These are phyloP conservation scores for Hyposmocoma kahamanoa DNA, from an alignment of 1,140 invertebrate species.

Conservation along the genomic window DNA sequence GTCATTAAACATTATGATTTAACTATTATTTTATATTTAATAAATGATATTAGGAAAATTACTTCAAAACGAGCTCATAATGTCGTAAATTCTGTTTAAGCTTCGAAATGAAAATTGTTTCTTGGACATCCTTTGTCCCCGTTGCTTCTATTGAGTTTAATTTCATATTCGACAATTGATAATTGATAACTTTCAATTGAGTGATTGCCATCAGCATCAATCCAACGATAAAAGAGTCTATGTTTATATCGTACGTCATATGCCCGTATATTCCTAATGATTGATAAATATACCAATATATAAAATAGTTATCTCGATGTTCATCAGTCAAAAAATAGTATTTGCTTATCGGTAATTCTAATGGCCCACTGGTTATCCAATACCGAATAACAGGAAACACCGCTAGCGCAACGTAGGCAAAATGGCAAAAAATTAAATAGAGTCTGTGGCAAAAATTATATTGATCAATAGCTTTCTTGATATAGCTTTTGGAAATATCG, in stretches of 20 bases:
- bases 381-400: slow-evolving; percentile 25
- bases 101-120: slow-evolving; percentile 14
- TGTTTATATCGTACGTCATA: slow-evolving; percentile 47
- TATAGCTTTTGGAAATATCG: slow-evolving; percentile 26
- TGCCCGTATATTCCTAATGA: slow-evolving; percentile 40
- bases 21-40: neutral
- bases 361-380: slow-evolving; percentile 14
- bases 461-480: slow-evolving; percentile 16
- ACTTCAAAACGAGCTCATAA: slow-evolving; percentile 40
- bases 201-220: slow-evolving; percentile 34
- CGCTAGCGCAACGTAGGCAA: slow-evolving; percentile 28
- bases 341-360: slow-evolving; percentile 44
- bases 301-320: slow-evolving; percentile 29
- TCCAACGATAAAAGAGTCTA: slow-evolving; percentile 45
- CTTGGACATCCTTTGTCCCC: slow-evolving; percentile 5
- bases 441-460: slow-evolving; percentile 36
- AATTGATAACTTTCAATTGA: slow-evolving; percentile 33
- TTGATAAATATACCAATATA: slow-evolving; percentile 40
- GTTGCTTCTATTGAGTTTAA: slow-evolving; percentile 1
- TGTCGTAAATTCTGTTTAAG: slow-evolving; percentile 29
- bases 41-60: slow-evolving; percentile 11
- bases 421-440: slow-evolving; percentile 26
- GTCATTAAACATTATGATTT: neutral
- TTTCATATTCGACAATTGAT: slow-evolving; percentile 31
- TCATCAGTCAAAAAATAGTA: slow-evolving; percentile 49